These are phyloP conservation scores for Machimus rusticus DNA, from an alignment of 2,888 invertebrate species.

Conservation along the genomic window DNA sequence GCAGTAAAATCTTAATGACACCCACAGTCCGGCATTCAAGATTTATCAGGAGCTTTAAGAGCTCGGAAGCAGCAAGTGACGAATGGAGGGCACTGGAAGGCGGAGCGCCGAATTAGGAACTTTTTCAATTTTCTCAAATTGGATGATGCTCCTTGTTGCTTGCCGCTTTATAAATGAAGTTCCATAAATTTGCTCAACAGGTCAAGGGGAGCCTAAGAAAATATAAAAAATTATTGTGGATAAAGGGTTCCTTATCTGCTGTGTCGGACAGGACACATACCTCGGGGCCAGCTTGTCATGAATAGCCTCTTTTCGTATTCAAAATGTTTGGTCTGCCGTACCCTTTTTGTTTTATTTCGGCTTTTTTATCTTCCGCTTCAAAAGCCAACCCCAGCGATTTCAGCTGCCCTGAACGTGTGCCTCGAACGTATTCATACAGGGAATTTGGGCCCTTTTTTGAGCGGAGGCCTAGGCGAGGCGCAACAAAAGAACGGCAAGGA, in stretches of 20 bases:
- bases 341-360: conserved; percentile 37
- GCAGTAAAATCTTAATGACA: not conserved
- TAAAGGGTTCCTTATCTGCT: conserved; percentile 29
- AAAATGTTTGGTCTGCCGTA: conserved; percentile 33
- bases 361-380: conserved; percentile 18
- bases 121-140: conserved; percentile 20
- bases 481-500: conserved; percentile 17
- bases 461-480: not conserved
- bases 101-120: not conserved
- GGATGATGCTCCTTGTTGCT: not conserved
- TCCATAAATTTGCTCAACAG: conserved; percentile 32
- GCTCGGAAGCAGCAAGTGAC: not conserved
- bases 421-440: not conserved
- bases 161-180: conserved; percentile 9
- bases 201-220: conserved; percentile 16
- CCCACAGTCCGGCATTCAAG: not conserved
- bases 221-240: conserved; percentile 22
- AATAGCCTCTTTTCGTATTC: conserved; percentile 40
- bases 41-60: not conserved
- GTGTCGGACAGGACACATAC: conserved; percentile 22
- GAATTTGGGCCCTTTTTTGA: conserved; percentile 13
- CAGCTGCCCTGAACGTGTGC: not conserved
- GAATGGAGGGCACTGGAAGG: not conserved
- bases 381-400: conserved; percentile 2
- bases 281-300: conserved; percentile 2